Base-by-base conservation (phyloP, 1,140 invertebrate genomes). In the Bombus ignitus region DNA sequence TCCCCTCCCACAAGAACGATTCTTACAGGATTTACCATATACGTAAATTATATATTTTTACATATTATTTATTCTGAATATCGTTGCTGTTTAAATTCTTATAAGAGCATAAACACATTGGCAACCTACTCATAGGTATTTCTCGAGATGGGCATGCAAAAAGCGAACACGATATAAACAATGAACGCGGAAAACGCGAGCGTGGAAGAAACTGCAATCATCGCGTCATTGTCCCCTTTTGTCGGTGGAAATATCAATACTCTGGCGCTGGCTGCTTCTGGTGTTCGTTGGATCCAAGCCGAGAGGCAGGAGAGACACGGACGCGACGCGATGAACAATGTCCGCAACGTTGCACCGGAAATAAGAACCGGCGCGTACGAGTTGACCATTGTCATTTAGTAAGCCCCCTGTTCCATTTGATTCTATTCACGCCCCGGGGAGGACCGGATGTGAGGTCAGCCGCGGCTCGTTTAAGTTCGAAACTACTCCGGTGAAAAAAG, bases 321-420 rank as follows among this genome's bases (percentile, higher is more conserved):
- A 90, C 80, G 77, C 76, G 80, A 90, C 80, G 73, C 76, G 80
- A 90, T 81, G 89, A 88, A 90, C 89, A 90, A 90, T 90, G 89
- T 90, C 89, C 89, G 86, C 83, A 83, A 80, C 81, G 84, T 81
- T 88, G 89, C 82, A 90, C 89, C 89, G 89, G 89, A 90, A 90
- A 90, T 90, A 90, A 90, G 89, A 90, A 90, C 89, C 89, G 89
- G 89, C 89, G 89, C 89, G 89, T 90, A 90, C 89, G 89, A 90
- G 89, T 90, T 90, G 89, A 90, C 89, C 89, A 90, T 90, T 90
- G 89, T 90, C 89, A 90, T 90, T 90, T 90, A 90, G 89, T 83
- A 84, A 90, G 83, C 89, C 89, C 82, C 83, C 87, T 83, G 89
- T 90, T 90, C 87, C 89, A 90, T 90, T 90, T 90, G 89, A 90